phyloP scores from a whole-genome alignment of 1,140 invertebrate genomes.

The Subanguina moxae region DNA sequence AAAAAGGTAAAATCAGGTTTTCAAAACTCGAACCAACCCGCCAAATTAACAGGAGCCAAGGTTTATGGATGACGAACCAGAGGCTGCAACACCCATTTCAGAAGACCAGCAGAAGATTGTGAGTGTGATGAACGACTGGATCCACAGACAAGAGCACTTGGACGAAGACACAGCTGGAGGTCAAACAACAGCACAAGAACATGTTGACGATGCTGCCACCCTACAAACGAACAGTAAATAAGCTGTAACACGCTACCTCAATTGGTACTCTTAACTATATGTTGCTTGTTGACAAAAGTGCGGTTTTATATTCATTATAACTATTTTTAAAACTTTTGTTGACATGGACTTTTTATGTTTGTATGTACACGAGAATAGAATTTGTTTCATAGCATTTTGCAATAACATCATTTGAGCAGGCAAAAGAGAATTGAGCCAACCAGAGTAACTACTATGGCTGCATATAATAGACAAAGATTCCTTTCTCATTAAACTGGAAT shows the following conservation, averaged over 20 bases:
- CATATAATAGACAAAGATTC: background rate
- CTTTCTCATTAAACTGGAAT: background rate
- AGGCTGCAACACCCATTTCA: background rate
- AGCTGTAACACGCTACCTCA: background rate
- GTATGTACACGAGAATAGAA: no score
- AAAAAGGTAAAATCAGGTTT: conserved; percentile 4
- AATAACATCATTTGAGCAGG: background rate
- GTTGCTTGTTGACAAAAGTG: no score
- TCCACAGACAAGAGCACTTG: conserved; percentile 33
- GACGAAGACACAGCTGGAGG: no score
- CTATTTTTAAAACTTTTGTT: no score
- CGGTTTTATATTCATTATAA: no score
- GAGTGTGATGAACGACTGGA: conserved; percentile 53
- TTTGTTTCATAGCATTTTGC: no score
- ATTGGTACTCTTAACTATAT: no score
- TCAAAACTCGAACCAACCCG: background rate
- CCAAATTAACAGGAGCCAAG: conserved; percentile 12
- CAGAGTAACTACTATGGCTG: background rate
- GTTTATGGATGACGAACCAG: background rate
- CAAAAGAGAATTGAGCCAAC: background rate
- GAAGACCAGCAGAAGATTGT: conserved; percentile 47
- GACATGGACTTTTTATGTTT: no score
- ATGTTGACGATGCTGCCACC: no score
- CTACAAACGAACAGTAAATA: no score
- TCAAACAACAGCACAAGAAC: no score